Evolutionary conservation across 2,797 vertebrate species (phyloP), one percentile per base, ranked within the genome.

Genomic region (Acipenser oxyrinchus): DNA sequence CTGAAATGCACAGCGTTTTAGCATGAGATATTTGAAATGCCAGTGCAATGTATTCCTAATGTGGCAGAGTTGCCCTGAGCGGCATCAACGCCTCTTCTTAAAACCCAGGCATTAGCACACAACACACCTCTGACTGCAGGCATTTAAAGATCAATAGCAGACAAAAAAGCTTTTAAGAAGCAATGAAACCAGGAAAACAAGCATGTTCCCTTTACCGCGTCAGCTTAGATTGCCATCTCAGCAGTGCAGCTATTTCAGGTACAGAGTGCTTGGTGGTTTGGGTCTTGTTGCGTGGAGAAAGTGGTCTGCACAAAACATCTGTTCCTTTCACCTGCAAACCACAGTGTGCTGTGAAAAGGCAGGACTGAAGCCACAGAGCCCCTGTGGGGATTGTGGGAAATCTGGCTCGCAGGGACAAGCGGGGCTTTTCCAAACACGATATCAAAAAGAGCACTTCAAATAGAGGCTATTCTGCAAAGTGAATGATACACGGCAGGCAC

Each of bases 141-240:
- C 88, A 71, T 82, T 87, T 77, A 79, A 81, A 85, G 87, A 93
- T 90, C 87, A 91, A 77, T 81, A 78, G 74, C 75, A 83, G 79
- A 84, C 61, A 78, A 83, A 86, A 86, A 92, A 86, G 90, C 93
- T 93, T 95, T 96, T 91, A 93, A 88, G 86, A 83, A 74, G 78
- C 79, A 78, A 69, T 75, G 78, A 82, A 89, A 89, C 81, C 78
- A 79, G 82, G 77, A 75, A 81, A 82, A 87, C 85, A 79, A 75
- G 76, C 82, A 78, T 76, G 72, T 80, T 83, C 78, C 78, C 80
- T 83, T 83, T 85, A 83, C 82, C 73, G 77, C 78, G 80, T 91
- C 89, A 88, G 75, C 76, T 79, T 77, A 75, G 79, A 82, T 80
- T 78, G 82, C 80, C 76, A 75, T 87, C 86, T 86, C 77, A 72